phyloP scores from a whole-genome alignment of 2,113 vertebrate genomes.

The Sapajus apella region DNA sequence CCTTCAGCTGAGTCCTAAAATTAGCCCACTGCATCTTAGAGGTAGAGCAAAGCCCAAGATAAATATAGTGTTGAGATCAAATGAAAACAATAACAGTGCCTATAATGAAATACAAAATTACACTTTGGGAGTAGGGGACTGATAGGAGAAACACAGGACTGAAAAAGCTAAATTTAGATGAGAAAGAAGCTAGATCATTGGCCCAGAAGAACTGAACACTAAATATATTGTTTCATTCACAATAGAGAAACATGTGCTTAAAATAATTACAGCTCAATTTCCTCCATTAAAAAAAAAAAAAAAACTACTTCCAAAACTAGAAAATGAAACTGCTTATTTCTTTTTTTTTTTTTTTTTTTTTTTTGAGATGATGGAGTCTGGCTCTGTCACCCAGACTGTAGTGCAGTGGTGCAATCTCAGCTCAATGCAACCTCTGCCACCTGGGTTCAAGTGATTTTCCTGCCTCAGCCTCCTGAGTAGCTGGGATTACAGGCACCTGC shows the following conservation, averaged over 20 bases:
- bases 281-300: neutral
- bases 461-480: too few relatives aligned
- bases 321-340: neutral
- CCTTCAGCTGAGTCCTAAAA: conserved; percentile 58
- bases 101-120: conserved; percentile 68
- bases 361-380: too few relatives aligned
- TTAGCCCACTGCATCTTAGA: conserved; percentile 64
- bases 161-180: conserved; percentile 70
- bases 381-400: too few relatives aligned
- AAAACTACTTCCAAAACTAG: conserved; percentile 51
- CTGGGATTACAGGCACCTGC: too few relatives aligned
- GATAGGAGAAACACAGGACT: neutral
- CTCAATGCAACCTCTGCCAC: too few relatives aligned
- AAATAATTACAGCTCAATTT: conserved; percentile 57
- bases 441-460: too few relatives aligned
- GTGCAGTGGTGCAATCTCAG: too few relatives aligned
- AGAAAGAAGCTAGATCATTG: conserved; percentile 60
- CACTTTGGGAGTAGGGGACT: neutral
- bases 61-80: conserved; percentile 71
- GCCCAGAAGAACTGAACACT: conserved; percentile 60
- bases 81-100: conserved; percentile 65
- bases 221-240: conserved; percentile 68
- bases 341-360: too few relatives aligned
- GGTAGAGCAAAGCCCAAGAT: conserved; percentile 68
- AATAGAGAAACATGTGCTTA: conserved; percentile 46